phyloP scores from a whole-genome alignment of 2,888 invertebrate genomes.

The Lobophora halterata region DNA sequence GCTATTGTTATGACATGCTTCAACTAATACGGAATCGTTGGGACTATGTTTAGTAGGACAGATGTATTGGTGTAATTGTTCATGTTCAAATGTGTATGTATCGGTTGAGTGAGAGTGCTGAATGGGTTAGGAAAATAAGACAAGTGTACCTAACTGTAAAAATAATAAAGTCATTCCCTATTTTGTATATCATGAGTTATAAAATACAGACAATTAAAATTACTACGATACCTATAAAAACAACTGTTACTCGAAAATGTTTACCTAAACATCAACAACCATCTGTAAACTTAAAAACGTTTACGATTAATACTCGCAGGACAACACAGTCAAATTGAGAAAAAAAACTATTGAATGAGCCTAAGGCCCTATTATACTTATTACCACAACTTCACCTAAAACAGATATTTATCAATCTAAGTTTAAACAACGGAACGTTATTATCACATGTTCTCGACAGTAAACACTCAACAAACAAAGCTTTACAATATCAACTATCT shows the following conservation, averaged over 20 bases:
- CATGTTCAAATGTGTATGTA: slow-evolving; percentile 62
- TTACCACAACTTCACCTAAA: slow-evolving; percentile 53
- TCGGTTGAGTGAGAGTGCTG: slow-evolving; percentile 59
- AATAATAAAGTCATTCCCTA: slow-evolving; percentile 57
- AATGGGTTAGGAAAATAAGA: slow-evolving; percentile 41
- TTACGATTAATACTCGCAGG: slow-evolving; percentile 57
- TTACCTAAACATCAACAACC: slow-evolving; percentile 78
- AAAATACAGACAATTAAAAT: slow-evolving; percentile 38
- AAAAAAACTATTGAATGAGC: slow-evolving; percentile 51
- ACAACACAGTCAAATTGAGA: slow-evolving; percentile 55
- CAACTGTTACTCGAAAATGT: slow-evolving; percentile 62
- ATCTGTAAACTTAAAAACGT: slow-evolving; percentile 73
- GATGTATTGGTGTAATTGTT: slow-evolving; percentile 28
- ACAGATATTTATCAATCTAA: slow-evolving; percentile 40
- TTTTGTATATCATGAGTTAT: slow-evolving; percentile 46
- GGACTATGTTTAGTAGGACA: slow-evolving; percentile 41
- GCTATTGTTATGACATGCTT: slow-evolving; percentile 36
- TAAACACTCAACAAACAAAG: slow-evolving; percentile 58
- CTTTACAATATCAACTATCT: slow-evolving; percentile 74
- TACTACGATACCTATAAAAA: slow-evolving; percentile 38
- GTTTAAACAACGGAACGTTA: slow-evolving; percentile 35
- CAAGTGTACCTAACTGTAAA: slow-evolving; percentile 40
- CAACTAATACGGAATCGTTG: slow-evolving; percentile 42
- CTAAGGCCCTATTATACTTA: slow-evolving; percentile 65
- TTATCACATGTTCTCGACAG: slow-evolving; percentile 39